These are phyloP conservation scores for Dendroctonus ponderosae DNA, from an alignment of 1,140 invertebrate genomes.

Conservation along the genomic window DNA sequence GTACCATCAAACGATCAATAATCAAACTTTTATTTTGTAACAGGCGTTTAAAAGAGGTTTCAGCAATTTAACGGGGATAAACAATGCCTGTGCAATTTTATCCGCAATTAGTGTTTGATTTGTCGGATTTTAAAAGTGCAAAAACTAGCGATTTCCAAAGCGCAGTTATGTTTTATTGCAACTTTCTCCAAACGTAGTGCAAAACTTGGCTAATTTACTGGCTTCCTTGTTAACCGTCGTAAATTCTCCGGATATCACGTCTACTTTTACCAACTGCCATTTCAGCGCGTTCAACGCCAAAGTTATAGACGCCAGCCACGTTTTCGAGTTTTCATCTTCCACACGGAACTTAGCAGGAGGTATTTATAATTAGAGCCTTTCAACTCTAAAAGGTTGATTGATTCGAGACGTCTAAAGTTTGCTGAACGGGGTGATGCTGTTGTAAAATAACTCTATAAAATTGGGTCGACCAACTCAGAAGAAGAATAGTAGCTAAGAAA, in stretches of 20 bases:
- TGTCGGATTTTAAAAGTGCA: slow-evolving; percentile 17
- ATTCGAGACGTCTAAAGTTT: too few relatives aligned
- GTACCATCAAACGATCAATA: too few relatives aligned
- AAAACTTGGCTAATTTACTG: slow-evolving; percentile 22
- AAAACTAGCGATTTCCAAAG: slow-evolving; percentile 11
- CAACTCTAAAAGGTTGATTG: too few relatives aligned
- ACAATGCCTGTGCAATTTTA: background rate
- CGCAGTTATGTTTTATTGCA: slow-evolving; percentile 23
- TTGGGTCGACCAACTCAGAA: too few relatives aligned
- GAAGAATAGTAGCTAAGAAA: too few relatives aligned
- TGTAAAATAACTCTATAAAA: too few relatives aligned
- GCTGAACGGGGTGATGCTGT: too few relatives aligned
- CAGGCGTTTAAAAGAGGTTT: too few relatives aligned
- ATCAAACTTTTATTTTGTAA: too few relatives aligned
- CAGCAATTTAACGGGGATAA: too few relatives aligned
- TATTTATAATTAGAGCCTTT: too few relatives aligned
- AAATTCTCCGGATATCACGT: slow-evolving; percentile 25
- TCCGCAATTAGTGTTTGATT: slow-evolving; percentile 17
- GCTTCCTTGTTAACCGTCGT: slow-evolving; percentile 19
- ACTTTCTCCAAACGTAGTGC: slow-evolving; percentile 7
- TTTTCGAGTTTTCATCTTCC: slow-evolving; percentile 13
- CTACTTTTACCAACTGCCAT: slow-evolving; percentile 16
- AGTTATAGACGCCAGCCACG: slow-evolving; percentile 9
- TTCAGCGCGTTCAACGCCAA: slow-evolving; percentile 8
- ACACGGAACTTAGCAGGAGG: too few relatives aligned